Base-by-base conservation (phyloP, 2,113 vertebrate genomes). In the Elachura formosa region DNA sequence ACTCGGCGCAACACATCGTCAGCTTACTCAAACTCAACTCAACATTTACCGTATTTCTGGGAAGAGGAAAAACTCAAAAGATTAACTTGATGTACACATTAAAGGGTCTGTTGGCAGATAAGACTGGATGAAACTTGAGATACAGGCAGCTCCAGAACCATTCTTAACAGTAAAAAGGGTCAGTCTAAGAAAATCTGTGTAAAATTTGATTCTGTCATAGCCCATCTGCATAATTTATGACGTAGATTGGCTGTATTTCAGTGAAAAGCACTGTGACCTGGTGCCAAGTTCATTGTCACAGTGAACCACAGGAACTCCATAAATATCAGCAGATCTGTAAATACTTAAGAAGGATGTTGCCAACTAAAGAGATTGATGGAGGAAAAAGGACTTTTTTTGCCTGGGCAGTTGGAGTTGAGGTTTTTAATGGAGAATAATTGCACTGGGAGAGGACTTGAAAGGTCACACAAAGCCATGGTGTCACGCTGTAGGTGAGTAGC, bases 1-100 rank as follows among this genome's bases (percentile, higher is more conserved):
- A 54, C 22, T 31, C 0, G 0, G 54, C 16, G 7, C 26, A 49
- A 83, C 0, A 6, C 11, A 9, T 14, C 48, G 51, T 67, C 38
- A 38, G 68, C 34, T 73, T 20, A 8, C 38, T 62, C 46, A 29
- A 72, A 64, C 36, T 15, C 48, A 58, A 40, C 28, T 45, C 61
- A 62, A 26, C 13, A 10, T 14, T 49, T 31, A n/a, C 25, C 6
- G 10, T 23, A 33, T 20, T 34, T 71, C 15, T 31, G 49, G 31
- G 51, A 67, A 54, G 46, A 25, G 26, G 24, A 8, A 20, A 63
- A 69, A 34, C 51, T 73, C 0, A 0, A 67, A 79, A 68, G 49
- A 73, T 62, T 11, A 77, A 38, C n/a, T 49, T 26, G 18, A 54
- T 26, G 40, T 5, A 67, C 29, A n/a, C 33, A 46, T 31, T 63